Evolutionary conservation across 2,797 vertebrate genomes (phyloP).

Genomic region (Ctenosaura bakeri): DNA sequence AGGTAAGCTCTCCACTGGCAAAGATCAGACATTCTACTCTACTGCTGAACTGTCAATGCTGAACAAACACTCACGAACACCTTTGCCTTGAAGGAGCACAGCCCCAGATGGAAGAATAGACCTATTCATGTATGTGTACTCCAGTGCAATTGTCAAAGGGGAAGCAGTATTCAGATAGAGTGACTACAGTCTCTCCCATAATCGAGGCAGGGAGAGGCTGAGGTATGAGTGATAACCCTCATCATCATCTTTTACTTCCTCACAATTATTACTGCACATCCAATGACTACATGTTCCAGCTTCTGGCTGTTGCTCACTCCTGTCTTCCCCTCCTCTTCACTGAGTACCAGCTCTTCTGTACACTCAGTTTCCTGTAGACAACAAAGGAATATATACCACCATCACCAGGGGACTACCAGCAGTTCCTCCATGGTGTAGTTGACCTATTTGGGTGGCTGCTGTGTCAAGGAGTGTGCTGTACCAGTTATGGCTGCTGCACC

Average conservation of each 20-base stretch:
- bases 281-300: neutral
- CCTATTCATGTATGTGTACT: neutral
- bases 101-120: neutral
- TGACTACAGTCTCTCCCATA: neutral
- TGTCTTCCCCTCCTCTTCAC: neutral
- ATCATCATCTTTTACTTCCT: neutral
- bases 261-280: neutral
- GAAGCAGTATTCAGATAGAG: neutral
- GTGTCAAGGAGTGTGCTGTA: too few relatives aligned
- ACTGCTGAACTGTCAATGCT: neutral
- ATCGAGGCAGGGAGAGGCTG: neutral
- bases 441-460: too few relatives aligned
- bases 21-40: conserved; percentile 7
- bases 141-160: neutral
- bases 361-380: neutral
- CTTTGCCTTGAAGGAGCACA: conserved; percentile 9
- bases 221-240: neutral
- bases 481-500: too few relatives aligned
- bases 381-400: neutral
- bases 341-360: neutral
- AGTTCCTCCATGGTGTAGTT: too few relatives aligned
- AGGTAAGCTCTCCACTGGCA: neutral
- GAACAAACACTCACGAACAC: neutral
- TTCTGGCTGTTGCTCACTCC: neutral
- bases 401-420: too few relatives aligned